Evolutionary conservation across 2,797 vertebrate species (phyloP).

Genomic region (Rhinichthys osculus): DNA sequence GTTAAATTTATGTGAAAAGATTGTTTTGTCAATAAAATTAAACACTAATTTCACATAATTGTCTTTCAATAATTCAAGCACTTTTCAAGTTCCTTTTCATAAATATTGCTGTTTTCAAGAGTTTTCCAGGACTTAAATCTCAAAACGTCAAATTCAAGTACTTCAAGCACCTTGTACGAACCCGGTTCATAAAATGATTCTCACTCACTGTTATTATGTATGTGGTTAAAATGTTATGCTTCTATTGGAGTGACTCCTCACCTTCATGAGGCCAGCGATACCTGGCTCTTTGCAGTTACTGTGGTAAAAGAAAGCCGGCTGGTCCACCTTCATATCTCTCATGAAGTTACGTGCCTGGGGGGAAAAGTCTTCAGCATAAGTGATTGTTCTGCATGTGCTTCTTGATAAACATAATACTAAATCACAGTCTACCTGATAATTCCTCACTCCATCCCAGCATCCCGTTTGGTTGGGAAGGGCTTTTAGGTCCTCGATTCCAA

Average conservation of each 20-base stretch:
- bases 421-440: slow-evolving; percentile 87
- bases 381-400: background rate
- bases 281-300: slow-evolving; percentile 98
- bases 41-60: no score
- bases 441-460: slow-evolving; percentile 96
- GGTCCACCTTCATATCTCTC: slow-evolving; percentile 89
- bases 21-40: no score
- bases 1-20: no score
- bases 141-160: no score
- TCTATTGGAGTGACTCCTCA: slow-evolving; percentile 60
- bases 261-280: slow-evolving; percentile 88
- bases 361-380: background rate
- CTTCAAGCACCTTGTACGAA: no score
- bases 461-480: slow-evolving; percentile 85
- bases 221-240: background rate
- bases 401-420: background rate
- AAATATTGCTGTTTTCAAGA: no score
- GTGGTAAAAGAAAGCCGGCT: slow-evolving; percentile 96
- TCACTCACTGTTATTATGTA: background rate
- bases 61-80: no score
- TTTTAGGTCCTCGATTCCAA: slow-evolving; percentile 94
- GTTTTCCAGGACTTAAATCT: no score
- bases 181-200: background rate
- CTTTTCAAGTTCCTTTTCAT: no score
- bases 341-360: slow-evolving; percentile 94